phyloP scores from a whole-genome alignment of 2,888 invertebrate genomes.

The Agrenia bidenticulata region DNA sequence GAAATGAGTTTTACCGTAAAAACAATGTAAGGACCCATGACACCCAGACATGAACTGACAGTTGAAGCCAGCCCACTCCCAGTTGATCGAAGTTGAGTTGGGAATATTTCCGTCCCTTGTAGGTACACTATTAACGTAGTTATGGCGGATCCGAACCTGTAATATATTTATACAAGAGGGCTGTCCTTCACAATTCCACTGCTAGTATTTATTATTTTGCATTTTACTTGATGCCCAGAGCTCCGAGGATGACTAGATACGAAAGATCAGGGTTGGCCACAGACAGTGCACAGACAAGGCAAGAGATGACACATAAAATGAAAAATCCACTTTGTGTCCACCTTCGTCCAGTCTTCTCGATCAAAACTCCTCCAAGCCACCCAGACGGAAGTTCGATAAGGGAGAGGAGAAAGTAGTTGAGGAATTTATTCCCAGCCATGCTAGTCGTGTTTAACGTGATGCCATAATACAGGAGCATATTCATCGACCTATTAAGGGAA shows the following conservation, averaged over 20 bases:
- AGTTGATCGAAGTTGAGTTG: slow-evolving; percentile 67
- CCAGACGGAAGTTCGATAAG: slow-evolving; percentile 47
- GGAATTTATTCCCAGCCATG: slow-evolving; percentile 44
- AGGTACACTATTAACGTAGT: slow-evolving; percentile 64
- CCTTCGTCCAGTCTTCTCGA: slow-evolving; percentile 62
- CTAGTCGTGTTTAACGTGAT: slow-evolving; percentile 44
- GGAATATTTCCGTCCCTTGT: slow-evolving; percentile 67
- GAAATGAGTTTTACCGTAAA: slow-evolving; percentile 59
- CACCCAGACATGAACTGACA: slow-evolving; percentile 61
- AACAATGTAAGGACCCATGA: slow-evolving; percentile 64
- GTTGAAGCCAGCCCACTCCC: slow-evolving; percentile 65
- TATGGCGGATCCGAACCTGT: slow-evolving; percentile 57
- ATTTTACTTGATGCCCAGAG: slow-evolving; percentile 46
- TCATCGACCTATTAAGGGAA: slow-evolving; percentile 43
- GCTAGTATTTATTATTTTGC: not conserved
- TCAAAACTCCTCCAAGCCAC: slow-evolving; percentile 57
- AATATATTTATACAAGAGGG: not conserved
- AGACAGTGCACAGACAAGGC: slow-evolving; percentile 36
- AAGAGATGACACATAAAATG: slow-evolving; percentile 33
- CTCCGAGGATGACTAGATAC: slow-evolving; percentile 36
- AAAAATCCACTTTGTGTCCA: slow-evolving; percentile 54
- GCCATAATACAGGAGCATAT: slow-evolving; percentile 40
- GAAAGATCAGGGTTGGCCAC: slow-evolving; percentile 32
- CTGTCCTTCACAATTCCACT: not conserved
- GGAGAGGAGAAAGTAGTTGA: slow-evolving; percentile 45